Evolutionary conservation across 2,797 vertebrate species (phyloP), one percentile per base, ranked within the genome.

Genomic region (Picus viridis): DNA sequence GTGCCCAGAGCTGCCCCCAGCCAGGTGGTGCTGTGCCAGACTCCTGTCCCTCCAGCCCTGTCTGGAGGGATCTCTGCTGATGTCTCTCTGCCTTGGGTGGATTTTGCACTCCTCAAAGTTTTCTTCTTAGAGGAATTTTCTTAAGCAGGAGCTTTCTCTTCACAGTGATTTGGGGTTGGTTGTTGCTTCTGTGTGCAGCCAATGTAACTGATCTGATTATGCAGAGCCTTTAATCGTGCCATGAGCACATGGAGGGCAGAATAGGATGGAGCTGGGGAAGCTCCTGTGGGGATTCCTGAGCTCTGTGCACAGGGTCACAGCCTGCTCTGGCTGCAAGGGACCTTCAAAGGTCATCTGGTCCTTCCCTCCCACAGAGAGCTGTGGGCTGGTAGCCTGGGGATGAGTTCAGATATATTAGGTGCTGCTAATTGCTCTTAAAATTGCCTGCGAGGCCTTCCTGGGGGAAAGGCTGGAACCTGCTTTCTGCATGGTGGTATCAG

Each of bases 181-280:
- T 93, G 95, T 96, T 96, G 92, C 95, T 96, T 97, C 96, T 95
- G 93, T 84, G 43, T 94, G 95, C 88, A 95, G 96, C 96, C 96
- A 96, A 80, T 65, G 56, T 96, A 96, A 96, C 95, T 95, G 94
- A 92, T 95, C 96, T 97, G 94, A 94, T 96, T 95, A 96, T 96
- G 94, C 91, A 96, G 58, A 93, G 9, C 58, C 27, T 86, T 86
- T 93, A 94, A 92, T 74, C 57, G 22, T 88, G 45, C 91, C 94
- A 96, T 94, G 95, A 94, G 94, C 93, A 95, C 75, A 69, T 6
- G 76, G 67, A 83, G 82, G 56, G 56, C 91, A 82, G 90, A 92
- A 76, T 90, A 89, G 74, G 94, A 93, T 88, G 69, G 32, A 45
- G 67, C 86, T 74, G 87, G 58, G 78, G 85, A 80, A 72, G 59